Evolutionary conservation across 2,888 invertebrate species (phyloP).

Genomic region (Dicycla oo): DNA sequence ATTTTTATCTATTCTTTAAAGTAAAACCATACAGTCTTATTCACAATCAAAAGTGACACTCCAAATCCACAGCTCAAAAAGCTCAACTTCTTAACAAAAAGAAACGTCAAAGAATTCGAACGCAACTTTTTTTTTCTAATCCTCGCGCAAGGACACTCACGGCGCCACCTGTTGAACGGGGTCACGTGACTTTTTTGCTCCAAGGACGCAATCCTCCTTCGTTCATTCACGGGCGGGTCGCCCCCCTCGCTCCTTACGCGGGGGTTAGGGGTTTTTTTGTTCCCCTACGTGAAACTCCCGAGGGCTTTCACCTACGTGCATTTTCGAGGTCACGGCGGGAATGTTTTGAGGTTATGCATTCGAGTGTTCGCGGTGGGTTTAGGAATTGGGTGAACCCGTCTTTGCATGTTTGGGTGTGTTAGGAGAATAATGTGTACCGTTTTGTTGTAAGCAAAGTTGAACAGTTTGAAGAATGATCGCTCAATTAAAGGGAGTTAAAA

Average conservation of each 20-base stretch:
- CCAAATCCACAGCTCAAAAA: constrained; percentile 19
- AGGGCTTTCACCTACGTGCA: constrained; percentile 90
- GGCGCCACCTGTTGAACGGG: constrained; percentile 89
- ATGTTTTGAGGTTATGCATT: constrained; percentile 87
- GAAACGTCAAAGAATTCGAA: constrained; percentile 50
- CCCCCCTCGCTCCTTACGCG: constrained; percentile 86
- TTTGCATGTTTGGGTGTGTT: constrained; percentile 30
- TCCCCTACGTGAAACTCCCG: constrained; percentile 88
- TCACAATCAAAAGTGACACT: constrained; percentile 2
- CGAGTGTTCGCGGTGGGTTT: constrained; percentile 74
- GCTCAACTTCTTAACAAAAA: constrained; percentile 38
- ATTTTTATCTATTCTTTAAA: background rate
- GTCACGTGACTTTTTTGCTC: constrained; percentile 90
- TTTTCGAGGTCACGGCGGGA: constrained; percentile 89
- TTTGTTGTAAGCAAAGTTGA: background rate
- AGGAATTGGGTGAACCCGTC: constrained; percentile 75
- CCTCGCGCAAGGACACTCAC: constrained; percentile 86
- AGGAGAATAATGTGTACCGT: constrained; percentile 3
- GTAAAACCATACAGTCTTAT: background rate
- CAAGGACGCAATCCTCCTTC: constrained; percentile 90
- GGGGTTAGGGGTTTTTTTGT: constrained; percentile 88
- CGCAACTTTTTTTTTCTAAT: constrained; percentile 80
- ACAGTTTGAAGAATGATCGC: background rate
- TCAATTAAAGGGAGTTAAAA: too few species aligned
- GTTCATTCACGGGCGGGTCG: constrained; percentile 89